A percentile compares a stretch with the other conserved stretches of the same genome.
These are phyloP conservation scores for Amyelois transitella DNA, from an alignment of 1,140 invertebrate genomes.

Conservation along the genomic window DNA sequence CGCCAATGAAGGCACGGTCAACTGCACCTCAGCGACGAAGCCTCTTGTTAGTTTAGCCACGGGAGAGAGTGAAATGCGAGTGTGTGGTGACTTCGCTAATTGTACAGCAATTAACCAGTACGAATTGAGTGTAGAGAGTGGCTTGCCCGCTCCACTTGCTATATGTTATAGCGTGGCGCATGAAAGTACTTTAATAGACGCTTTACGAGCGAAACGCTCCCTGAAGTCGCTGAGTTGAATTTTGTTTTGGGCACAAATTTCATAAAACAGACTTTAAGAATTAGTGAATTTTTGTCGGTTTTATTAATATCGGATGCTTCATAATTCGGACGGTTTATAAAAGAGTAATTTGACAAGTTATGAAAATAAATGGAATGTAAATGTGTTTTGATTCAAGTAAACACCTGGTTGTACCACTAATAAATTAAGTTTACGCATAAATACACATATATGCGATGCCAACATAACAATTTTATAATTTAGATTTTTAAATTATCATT, in stretches of 20 bases:
- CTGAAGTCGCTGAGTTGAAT: slow-evolving; percentile 19
- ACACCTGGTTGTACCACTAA: too few species aligned
- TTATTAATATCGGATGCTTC: too few species aligned
- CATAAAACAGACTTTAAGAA: too few species aligned
- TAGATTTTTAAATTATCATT: too few species aligned
- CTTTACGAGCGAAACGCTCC: slow-evolving; percentile 32
- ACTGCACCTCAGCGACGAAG: slow-evolving; percentile 14
- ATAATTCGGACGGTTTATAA: too few species aligned
- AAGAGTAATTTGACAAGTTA: too few species aligned
- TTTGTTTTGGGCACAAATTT: neutral
- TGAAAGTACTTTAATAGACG: slow-evolving; percentile 45
- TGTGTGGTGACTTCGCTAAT: slow-evolving; percentile 49
- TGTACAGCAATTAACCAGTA: slow-evolving; percentile 55
- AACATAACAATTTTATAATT: too few species aligned
- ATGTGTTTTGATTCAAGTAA: too few species aligned
- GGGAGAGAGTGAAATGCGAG: slow-evolving; percentile 56
- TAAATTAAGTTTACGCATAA: too few species aligned
- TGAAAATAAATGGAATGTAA: too few species aligned
- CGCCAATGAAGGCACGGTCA: slow-evolving; percentile 6
- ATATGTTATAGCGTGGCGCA: slow-evolving; percentile 52
- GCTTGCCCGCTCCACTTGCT: slow-evolving; percentile 64
- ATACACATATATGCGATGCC: too few species aligned
- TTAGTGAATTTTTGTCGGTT: too few species aligned
- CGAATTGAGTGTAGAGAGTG: slow-evolving; percentile 64
- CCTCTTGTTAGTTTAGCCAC: slow-evolving; percentile 13